Evolutionary conservation across 2,113 vertebrate genomes (phyloP).

Genomic region (Aplodontia rufa): DNA sequence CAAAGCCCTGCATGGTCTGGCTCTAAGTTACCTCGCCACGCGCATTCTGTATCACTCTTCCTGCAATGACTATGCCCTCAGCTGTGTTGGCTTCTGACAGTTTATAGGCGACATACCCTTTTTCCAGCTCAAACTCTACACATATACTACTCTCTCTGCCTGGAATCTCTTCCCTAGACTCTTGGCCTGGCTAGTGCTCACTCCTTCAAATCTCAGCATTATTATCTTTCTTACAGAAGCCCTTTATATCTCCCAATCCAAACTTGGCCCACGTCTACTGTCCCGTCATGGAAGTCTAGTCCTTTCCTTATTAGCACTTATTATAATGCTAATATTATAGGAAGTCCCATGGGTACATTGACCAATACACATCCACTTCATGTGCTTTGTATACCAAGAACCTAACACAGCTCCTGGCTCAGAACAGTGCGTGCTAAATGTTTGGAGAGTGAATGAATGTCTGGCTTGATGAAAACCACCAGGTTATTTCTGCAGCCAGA

Average conservation of each 20-base stretch:
- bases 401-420: neutral
- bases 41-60: neutral
- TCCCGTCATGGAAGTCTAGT: neutral
- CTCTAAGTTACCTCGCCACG: neutral
- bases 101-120: neutral
- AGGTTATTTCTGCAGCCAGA: neutral
- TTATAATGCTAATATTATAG: neutral
- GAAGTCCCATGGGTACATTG: too few species aligned
- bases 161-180: neutral
- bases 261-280: neutral
- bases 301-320: neutral
- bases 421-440: neutral
- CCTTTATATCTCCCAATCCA: neutral
- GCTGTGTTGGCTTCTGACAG: neutral
- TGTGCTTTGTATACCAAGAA: neutral
- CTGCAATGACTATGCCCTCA: accelerated
- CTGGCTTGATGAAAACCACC: neutral
- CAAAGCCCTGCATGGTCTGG: accelerated
- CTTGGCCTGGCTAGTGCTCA: neutral
- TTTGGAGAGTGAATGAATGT: neutral
- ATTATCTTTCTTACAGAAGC: neutral
- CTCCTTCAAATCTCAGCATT: neutral
- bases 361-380: neutral
- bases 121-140: neutral
- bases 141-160: neutral